Evolutionary conservation across 2,113 vertebrate species (phyloP).

Genomic region (Alligator mississippiensis): DNA sequence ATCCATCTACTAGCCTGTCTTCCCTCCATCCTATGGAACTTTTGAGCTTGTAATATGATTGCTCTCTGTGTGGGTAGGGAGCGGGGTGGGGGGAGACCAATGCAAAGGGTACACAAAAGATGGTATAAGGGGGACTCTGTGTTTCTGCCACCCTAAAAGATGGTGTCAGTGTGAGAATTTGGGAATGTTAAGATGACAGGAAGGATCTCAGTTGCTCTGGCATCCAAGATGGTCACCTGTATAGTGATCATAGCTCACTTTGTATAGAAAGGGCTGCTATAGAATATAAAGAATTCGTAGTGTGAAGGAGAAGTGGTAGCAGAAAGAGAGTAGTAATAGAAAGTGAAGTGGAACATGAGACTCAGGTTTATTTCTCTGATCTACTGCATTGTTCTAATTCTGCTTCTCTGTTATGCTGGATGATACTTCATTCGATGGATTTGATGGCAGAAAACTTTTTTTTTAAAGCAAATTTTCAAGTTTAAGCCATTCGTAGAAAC

Average conservation of each 20-base stretch:
- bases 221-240: not conserved
- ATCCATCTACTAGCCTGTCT: not conserved
- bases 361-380: not conserved
- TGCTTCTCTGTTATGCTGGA: not conserved
- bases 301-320: not conserved
- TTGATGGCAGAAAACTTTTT: not conserved
- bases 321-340: not conserved
- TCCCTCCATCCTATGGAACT: not conserved
- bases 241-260: no score
- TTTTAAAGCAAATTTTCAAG: not conserved
- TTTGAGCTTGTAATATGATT: not conserved
- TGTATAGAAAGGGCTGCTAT: not conserved
- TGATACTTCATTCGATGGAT: not conserved
- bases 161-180: not conserved
- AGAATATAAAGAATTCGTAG: not conserved
- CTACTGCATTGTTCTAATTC: not conserved
- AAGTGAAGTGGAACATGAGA: not conserved
- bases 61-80: no score
- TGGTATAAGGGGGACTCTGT: not conserved
- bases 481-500: fast-evolving
- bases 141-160: not conserved
- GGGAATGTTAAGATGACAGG: not conserved
- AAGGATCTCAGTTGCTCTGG: not conserved
- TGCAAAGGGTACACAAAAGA: not conserved
- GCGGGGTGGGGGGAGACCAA: no score